Conservation (phyloP, 1,140 invertebrate species). For the Cephus cinctus region DNA sequence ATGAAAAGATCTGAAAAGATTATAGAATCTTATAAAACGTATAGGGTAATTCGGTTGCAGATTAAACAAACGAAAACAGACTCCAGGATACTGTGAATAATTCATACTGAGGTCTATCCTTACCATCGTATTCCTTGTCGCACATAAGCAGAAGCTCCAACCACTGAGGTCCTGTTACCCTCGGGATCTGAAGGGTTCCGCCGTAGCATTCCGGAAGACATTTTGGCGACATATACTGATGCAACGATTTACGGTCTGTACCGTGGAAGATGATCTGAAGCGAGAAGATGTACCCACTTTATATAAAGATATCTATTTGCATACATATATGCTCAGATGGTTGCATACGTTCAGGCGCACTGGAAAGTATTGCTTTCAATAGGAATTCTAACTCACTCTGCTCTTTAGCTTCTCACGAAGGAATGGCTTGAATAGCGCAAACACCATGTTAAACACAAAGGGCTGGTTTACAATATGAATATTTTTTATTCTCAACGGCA, state of each 20-base stretch:
- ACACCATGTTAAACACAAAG: constrained; percentile 84
- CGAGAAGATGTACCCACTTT: no score
- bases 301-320: no score
- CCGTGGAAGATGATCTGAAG: constrained; percentile 79
- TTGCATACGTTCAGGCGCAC: neutral
- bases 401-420: constrained; percentile 72
- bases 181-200: constrained; percentile 67
- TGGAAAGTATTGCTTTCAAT: no score
- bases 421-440: constrained; percentile 84
- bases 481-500: constrained; percentile 80
- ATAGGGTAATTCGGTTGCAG: neutral
- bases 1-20: neutral
- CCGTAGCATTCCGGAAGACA: constrained; percentile 77
- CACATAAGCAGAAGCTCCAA: constrained; percentile 67
- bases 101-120: constrained; percentile 28
- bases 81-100: constrained; percentile 8
- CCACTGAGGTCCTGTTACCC: constrained; percentile 70
- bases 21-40: constrained; percentile 10
- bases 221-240: constrained; percentile 76
- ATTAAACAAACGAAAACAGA: no score
- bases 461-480: constrained; percentile 88
- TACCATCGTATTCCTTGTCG: constrained; percentile 74
- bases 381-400: constrained; percentile 59
- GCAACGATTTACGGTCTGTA: constrained; percentile 75
- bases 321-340: no score